Conservation (phyloP, 2,888 invertebrate species). For the Cephus spinipes region DNA sequence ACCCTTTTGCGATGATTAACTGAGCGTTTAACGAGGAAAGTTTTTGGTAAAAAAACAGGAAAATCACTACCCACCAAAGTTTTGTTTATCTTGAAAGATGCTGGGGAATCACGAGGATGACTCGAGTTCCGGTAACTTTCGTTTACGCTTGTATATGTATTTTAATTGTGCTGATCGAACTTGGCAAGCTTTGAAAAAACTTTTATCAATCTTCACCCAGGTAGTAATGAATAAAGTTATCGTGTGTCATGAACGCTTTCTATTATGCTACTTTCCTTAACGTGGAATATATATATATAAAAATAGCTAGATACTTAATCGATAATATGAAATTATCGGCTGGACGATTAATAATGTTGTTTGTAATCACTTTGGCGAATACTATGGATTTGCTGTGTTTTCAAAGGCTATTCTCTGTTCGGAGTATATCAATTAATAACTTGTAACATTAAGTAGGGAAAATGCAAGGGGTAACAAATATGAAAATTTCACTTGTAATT, state of each 20-base stretch:
- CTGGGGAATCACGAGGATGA: background rate
- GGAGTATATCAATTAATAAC: background rate
- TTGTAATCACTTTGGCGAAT: background rate
- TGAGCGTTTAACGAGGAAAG: background rate
- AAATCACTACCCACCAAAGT: background rate
- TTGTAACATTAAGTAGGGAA: background rate
- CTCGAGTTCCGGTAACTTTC: background rate
- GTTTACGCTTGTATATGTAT: background rate
- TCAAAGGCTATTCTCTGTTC: background rate
- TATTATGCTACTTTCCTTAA: constrained; percentile 7
- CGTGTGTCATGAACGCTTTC: background rate
- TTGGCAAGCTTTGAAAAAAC: background rate
- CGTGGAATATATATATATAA: constrained; percentile 2
- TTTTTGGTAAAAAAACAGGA: background rate
- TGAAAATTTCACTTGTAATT: background rate
- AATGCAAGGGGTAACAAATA: background rate
- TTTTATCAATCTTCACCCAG: background rate
- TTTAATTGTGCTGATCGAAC: background rate
- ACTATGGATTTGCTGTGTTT: background rate
- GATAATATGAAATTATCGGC: constrained; percentile 12
- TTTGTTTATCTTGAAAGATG: background rate
- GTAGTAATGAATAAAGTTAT: background rate
- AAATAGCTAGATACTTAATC: constrained; percentile 10
- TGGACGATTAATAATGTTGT: background rate
- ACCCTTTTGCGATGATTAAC: background rate